Conservation (phyloP, 2,113 vertebrate species). For the Cyanocitta stelleri region DNA sequence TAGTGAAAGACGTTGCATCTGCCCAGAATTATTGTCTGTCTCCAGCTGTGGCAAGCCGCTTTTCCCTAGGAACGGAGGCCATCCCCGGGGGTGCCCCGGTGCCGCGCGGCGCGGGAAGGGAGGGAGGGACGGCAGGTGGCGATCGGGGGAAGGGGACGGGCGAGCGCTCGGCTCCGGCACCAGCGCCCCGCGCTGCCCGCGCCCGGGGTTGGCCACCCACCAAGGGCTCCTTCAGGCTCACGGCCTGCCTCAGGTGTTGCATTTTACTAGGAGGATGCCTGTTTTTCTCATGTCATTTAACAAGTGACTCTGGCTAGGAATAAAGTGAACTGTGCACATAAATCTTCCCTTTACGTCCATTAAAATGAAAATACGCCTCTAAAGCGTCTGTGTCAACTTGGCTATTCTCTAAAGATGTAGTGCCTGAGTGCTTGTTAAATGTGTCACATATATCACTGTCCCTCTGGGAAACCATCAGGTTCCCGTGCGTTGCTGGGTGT, state of each 20-base stretch:
- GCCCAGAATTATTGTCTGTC: rapidly evolving
- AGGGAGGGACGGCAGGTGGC: constrained; percentile 41
- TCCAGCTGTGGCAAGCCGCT: not conserved
- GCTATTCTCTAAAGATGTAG: not conserved
- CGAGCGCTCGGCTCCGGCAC: not conserved
- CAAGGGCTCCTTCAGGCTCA: rapidly evolving
- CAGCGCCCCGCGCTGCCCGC: not conserved
- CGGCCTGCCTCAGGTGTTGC: rapidly evolving
- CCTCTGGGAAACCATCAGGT: not conserved
- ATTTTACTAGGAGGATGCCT: not conserved
- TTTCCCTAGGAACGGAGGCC: not conserved
- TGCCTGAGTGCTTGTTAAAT: not conserved
- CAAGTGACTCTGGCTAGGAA: not conserved
- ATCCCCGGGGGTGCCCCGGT: not conserved
- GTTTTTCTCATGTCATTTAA: not conserved
- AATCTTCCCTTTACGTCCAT: not conserved
- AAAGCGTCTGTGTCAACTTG: not conserved
- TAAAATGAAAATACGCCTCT: not conserved
- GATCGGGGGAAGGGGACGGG: not conserved
- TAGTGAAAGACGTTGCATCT: not conserved
- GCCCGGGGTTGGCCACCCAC: rapidly evolving
- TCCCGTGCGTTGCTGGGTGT: not conserved
- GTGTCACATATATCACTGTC: not conserved
- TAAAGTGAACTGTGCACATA: not conserved
- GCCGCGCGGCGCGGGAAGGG: not conserved